Percentiles rank a stretch among this genome's conserved stretches.
These are phyloP conservation scores for Abramis brama DNA, from an alignment of 2,113 vertebrate genomes.

Conservation along the genomic window DNA sequence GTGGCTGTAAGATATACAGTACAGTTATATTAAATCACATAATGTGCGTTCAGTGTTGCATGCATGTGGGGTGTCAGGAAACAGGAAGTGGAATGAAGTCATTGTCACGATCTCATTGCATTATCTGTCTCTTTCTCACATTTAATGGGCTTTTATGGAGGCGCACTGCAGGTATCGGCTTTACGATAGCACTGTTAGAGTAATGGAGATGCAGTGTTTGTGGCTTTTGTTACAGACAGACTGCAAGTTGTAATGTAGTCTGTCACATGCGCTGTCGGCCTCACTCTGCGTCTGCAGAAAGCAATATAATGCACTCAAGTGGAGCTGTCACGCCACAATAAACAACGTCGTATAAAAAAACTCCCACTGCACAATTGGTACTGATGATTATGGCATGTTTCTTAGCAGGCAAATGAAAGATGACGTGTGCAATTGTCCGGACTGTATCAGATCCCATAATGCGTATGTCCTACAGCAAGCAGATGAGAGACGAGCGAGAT, in stretches of 20 bases:
- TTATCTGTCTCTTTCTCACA: neutral
- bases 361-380: slow-evolving; percentile 45
- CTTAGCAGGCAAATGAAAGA: slow-evolving; percentile 63
- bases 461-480: slow-evolving; percentile 27
- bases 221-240: slow-evolving; percentile 21
- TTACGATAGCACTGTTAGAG: neutral
- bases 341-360: slow-evolving; percentile 55
- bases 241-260: slow-evolving; percentile 27
- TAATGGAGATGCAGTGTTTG: slow-evolving; percentile 34
- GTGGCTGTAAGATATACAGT: neutral
- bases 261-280: slow-evolving; percentile 51
- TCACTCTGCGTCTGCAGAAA: slow-evolving; percentile 52
- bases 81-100: neutral
- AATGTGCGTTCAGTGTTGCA: neutral
- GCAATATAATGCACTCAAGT: slow-evolving; percentile 63
- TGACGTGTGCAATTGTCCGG: slow-evolving; percentile 53
- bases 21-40: neutral
- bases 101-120: slow-evolving; percentile 37
- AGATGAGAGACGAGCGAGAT: slow-evolving; percentile 38
- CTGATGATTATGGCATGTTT: slow-evolving; percentile 11
- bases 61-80: neutral
- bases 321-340: slow-evolving; percentile 60
- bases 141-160: slow-evolving; percentile 4
- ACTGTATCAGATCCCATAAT: slow-evolving; percentile 38
- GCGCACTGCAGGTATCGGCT: neutral